A percentile compares a stretch with the other conserved stretches of the same genome.
phyloP scores from a whole-genome alignment of 2,797 vertebrate genomes.

The Enteromius radiatus region DNA sequence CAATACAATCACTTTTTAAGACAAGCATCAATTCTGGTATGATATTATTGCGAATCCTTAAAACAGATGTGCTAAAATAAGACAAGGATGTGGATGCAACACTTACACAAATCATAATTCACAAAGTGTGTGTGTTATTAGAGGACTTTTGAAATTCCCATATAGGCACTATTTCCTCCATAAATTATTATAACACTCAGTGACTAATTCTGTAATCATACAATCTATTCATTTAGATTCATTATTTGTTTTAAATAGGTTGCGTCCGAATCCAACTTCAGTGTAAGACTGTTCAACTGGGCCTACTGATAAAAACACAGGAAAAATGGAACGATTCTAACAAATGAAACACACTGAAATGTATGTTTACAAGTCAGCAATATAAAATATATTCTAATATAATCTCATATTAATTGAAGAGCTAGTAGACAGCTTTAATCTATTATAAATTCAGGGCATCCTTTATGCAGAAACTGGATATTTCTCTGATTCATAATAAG shows the following conservation, averaged over 20 bases:
- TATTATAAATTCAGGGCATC: conserved; percentile 53
- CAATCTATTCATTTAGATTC: neutral
- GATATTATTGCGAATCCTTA: conserved; percentile 1
- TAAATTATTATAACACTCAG: neutral
- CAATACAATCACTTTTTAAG: conserved; percentile 8
- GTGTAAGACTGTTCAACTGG: neutral
- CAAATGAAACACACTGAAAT: conserved; percentile 49
- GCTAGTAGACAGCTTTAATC: conserved; percentile 50
- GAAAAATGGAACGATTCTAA: conserved; percentile 13
- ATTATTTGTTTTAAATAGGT: conserved; percentile 1
- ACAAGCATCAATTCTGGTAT: neutral
- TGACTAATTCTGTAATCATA: conserved; percentile 1
- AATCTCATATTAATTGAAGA: conserved; percentile 55
- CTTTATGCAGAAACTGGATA: conserved; percentile 35
- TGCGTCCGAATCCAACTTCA: neutral
- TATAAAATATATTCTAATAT: conserved; percentile 58
- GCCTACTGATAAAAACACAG: conserved; percentile 1
- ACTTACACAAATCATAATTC: neutral
- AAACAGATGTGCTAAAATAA: conserved; percentile 12
- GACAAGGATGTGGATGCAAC: neutral
- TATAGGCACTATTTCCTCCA: conserved; percentile 21
- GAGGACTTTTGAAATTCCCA: conserved; percentile 13
- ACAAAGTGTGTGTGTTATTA: neutral
- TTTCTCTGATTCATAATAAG: conserved; percentile 41
- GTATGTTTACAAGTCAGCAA: conserved; percentile 44